Base-by-base conservation (phyloP, 2,888 invertebrate genomes). In the Marasmarcha lunaedactyla region DNA sequence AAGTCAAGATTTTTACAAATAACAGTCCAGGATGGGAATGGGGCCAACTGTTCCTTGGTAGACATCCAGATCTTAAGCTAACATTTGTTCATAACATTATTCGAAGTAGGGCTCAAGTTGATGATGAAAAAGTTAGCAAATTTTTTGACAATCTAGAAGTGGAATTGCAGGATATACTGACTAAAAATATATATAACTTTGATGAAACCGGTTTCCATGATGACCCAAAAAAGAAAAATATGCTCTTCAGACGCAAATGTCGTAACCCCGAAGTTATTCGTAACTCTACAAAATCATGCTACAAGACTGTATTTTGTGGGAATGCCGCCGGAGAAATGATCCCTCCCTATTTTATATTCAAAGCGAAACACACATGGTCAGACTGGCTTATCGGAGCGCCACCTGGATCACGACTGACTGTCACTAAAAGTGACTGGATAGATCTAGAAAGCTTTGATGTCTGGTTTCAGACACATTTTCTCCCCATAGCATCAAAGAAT, bases 241-340 rank as follows among this genome's bases (percentile, higher is more conserved):
- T 35, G 35, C 13, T 51, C 30, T 51, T 50, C 33, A 42, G 44
- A 13, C 40, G 51, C 9, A 35, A 42, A 20, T 41, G 43, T 42
- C 44, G 49, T 37, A 39, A 52, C 35, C 48, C 52, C 14, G 51
- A 51, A 40, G 41, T 46, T 1, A 49, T 55, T 25, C 40, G 42
- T 11, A 55, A 52, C 36, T 40, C 46, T 7, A 52, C 49, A 5
- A 55, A 54, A 46, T 52, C 50, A 1, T 51, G 48, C 36, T 50
- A 43, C 35, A 48, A 52, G 13, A 30, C 40, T 15, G 43, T 52
- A 3, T 54, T 55, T 42, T 49, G 46, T 40, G 47, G 38, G 1
- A 50, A 44, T 47, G 53, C 51, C 33, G 41, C 39, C 7, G 50
- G 50, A 2, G 48, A 50, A 13, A 12, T 46, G 14, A 38, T 52